phyloP scores from a whole-genome alignment of 2,888 invertebrate species.

The Brachyopa scutellaris region DNA sequence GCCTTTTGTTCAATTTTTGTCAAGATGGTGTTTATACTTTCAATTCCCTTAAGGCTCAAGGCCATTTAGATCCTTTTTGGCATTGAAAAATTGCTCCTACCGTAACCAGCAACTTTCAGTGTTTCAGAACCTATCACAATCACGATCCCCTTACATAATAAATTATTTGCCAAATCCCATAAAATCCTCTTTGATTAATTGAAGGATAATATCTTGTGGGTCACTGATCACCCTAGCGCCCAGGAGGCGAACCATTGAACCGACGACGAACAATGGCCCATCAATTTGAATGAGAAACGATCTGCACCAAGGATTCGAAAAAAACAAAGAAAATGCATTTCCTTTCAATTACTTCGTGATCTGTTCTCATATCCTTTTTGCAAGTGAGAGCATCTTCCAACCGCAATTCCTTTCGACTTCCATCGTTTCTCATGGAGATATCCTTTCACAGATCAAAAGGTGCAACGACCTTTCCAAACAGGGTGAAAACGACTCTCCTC shows the following conservation, averaged over 20 bases:
- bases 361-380: conserved; percentile 2
- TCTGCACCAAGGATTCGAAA: conserved; percentile 8
- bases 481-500: neutral
- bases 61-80: neutral
- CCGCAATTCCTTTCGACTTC: conserved; percentile 18
- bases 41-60: neutral
- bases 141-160: neutral
- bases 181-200: conserved; percentile 66
- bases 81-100: neutral
- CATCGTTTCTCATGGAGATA: conserved; percentile 65
- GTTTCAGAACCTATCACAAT: neutral
- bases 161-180: conserved; percentile 39
- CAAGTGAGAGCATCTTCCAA: conserved; percentile 28
- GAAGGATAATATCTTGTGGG: conserved; percentile 70
- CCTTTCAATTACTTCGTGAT: conserved; percentile 19
- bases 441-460: conserved; percentile 43
- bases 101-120: neutral
- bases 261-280: conserved; percentile 50
- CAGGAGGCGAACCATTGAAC: conserved; percentile 27
- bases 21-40: neutral
- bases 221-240: conserved; percentile 60
- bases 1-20: no score
- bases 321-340: conserved; percentile 1
- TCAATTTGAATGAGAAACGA: conserved; percentile 64
- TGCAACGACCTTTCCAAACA: conserved; percentile 49